Conservation (phyloP, 2,888 invertebrate species). For the Leptogaster cylindrica region DNA sequence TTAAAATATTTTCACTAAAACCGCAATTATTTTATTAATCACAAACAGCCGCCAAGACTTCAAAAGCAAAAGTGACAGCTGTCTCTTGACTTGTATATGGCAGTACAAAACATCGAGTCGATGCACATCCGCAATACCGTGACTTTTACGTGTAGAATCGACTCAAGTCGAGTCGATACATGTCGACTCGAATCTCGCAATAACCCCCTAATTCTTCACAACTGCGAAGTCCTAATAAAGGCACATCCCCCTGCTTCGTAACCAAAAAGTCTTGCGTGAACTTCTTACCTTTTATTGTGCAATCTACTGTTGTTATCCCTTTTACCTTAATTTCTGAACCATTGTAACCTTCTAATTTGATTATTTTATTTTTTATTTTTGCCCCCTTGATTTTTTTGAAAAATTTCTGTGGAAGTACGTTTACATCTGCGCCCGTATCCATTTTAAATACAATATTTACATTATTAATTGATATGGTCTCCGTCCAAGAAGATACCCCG, state of each 20-base stretch:
- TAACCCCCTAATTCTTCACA: neutral
- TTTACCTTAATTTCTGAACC: neutral
- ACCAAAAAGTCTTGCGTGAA: neutral
- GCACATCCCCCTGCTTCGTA: neutral
- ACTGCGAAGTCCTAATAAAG: neutral
- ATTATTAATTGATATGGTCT: neutral
- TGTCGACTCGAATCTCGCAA: too few species aligned
- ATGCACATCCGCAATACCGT: too few species aligned
- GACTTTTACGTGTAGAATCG: too few species aligned
- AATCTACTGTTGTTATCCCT: neutral
- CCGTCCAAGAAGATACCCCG: neutral
- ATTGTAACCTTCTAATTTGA: neutral
- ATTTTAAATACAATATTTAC: constrained; percentile 15
- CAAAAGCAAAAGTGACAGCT: too few species aligned
- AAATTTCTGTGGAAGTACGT: neutral
- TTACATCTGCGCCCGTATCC: constrained; percentile 15
- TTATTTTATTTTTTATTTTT: neutral
- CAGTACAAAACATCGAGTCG: too few species aligned
- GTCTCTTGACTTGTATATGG: too few species aligned
- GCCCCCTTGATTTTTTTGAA: constrained; percentile 1
- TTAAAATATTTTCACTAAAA: too few species aligned
- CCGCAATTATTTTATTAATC: too few species aligned
- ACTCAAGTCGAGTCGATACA: too few species aligned
- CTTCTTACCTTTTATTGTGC: neutral
- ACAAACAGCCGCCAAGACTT: too few species aligned